A percentile compares a stretch with the other conserved stretches of the same genome.
phyloP scores from a whole-genome alignment of 2,888 invertebrate genomes.

The Scaptomyza caliginosa region DNA sequence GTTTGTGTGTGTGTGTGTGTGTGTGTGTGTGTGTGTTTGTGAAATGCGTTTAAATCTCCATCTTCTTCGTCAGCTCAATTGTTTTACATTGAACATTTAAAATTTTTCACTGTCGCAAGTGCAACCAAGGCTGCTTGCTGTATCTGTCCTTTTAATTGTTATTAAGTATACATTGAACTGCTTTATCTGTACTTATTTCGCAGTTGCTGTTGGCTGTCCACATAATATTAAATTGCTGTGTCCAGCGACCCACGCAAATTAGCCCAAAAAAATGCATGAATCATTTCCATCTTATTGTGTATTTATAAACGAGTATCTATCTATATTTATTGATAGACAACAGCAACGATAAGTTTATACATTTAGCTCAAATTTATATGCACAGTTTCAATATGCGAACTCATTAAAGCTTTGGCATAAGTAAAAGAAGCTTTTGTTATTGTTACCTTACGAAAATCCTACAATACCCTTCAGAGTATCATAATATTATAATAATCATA shows the following conservation, averaged over 20 bases:
- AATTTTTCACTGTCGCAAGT: conserved; percentile 35
- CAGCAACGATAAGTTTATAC: conserved; percentile 31
- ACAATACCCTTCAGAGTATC: conserved; percentile 11
- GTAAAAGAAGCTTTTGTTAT: background rate
- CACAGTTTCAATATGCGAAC: conserved; percentile 30
- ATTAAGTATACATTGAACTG: conserved; percentile 9
- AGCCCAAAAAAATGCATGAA: conserved; percentile 34
- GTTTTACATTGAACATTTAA: conserved; percentile 40
- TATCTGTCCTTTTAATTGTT: conserved; percentile 16
- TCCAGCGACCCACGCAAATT: conserved; percentile 63
- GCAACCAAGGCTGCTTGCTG: conserved; percentile 23
- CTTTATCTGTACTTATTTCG: conserved; percentile 53
- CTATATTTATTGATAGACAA: conserved; percentile 37
- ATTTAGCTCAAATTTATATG: conserved; percentile 1
- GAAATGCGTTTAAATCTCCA: conserved; percentile 21
- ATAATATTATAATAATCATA: too few species aligned
- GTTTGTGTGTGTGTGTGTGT: background rate
- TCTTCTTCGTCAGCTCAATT: too few species aligned
- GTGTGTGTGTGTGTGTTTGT: conserved; percentile 7
- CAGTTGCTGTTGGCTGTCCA: conserved; percentile 37
- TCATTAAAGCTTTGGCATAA: conserved; percentile 10
- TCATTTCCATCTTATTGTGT: conserved; percentile 45
- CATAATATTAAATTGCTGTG: conserved; percentile 12
- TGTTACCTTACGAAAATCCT: background rate
- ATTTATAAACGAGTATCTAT: conserved; percentile 58